A percentile compares a stretch with the other conserved stretches of the same genome.
phyloP scores from a whole-genome alignment of 2,113 vertebrate species.

The Mastomys natalensis region DNA sequence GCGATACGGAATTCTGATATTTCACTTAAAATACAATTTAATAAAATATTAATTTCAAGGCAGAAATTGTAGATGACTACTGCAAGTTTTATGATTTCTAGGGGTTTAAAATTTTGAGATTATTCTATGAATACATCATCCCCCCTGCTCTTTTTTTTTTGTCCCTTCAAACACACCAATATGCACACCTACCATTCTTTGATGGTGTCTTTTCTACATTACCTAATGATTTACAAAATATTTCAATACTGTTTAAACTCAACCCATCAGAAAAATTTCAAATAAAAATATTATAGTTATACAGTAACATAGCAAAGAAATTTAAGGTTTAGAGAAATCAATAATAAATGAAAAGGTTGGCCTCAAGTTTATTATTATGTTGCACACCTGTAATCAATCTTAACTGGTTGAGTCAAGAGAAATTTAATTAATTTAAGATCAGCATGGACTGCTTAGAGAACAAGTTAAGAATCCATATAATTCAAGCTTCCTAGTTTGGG shows the following conservation, averaged over 20 bases:
- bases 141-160: too few species aligned
- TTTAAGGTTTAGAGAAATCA: neutral
- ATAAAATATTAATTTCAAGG: neutral
- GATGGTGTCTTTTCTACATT: neutral
- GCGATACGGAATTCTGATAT: neutral
- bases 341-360: neutral
- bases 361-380: neutral
- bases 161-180: neutral
- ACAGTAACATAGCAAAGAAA: neutral
- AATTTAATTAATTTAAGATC: neutral
- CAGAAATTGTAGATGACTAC: neutral
- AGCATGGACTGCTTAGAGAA: neutral
- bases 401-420: neutral
- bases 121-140: neutral
- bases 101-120: neutral
- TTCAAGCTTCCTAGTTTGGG: neutral
- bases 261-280: neutral
- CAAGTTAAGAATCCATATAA: neutral
- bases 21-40: neutral
- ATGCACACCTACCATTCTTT: neutral
- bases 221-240: neutral
- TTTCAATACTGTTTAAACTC: neutral
- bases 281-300: neutral
- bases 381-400: neutral
- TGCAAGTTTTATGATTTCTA: neutral